These are phyloP conservation scores for Adelphocoris suturalis DNA, from an alignment of 2,888 invertebrate species.

Conservation along the genomic window DNA sequence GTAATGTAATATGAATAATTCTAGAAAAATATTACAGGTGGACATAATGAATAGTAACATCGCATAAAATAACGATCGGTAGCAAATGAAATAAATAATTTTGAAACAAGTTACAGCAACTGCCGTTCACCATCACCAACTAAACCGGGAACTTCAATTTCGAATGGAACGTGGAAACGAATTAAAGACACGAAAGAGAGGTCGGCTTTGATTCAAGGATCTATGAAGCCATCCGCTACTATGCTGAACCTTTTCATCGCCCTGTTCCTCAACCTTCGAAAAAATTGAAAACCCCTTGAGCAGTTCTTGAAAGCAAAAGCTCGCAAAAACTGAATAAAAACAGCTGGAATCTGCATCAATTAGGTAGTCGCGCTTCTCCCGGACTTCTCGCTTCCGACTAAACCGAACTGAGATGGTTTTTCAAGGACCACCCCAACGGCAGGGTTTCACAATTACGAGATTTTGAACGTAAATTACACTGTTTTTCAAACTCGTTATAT, in stretches of 20 bases:
- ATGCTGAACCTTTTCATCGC: neutral
- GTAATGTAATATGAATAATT: no score
- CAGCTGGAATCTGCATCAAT: neutral
- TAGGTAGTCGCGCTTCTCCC: neutral
- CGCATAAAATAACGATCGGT: no score
- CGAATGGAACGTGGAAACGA: conserved; percentile 1
- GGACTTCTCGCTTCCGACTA: neutral
- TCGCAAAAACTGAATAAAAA: neutral
- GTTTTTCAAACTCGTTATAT: neutral
- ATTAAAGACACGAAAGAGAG: neutral
- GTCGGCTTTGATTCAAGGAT: neutral
- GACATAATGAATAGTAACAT: no score
- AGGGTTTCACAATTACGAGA: conserved; percentile 14
- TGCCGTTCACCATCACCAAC: neutral
- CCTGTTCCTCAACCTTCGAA: neutral
- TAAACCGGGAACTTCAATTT: neutral
- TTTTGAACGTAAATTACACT: conserved; percentile 13
- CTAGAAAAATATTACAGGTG: no score
- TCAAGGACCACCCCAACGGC: conserved; percentile 6
- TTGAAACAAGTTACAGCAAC: neutral
- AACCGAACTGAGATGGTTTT: neutral
- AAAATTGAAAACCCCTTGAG: neutral
- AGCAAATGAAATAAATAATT: no score
- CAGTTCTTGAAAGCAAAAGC: neutral
- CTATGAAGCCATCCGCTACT: neutral